Conservation (phyloP, 2,113 vertebrate genomes). For the Megalops atlanticus region DNA sequence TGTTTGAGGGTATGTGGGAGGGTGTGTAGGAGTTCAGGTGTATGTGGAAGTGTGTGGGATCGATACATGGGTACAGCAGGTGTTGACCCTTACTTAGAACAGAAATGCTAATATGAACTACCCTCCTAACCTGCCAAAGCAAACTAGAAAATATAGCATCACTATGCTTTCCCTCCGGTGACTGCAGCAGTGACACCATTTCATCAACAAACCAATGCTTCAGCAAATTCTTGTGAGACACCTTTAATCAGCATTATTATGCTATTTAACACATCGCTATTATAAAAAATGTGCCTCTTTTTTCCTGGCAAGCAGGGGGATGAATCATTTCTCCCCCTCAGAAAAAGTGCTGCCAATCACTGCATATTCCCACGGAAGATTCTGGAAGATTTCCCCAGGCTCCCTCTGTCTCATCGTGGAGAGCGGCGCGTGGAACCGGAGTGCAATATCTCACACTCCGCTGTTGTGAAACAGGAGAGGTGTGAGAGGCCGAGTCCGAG, state of each 20-base stretch:
- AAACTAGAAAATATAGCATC: background rate
- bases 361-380: background rate
- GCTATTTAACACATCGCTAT: background rate
- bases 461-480: constrained; percentile 3
- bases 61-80: no score
- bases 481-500: constrained; percentile 35
- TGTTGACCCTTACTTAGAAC: background rate
- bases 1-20: background rate
- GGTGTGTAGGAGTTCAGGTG: background rate
- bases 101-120: background rate
- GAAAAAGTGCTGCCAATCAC: background rate
- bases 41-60: background rate
- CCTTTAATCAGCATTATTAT: background rate
- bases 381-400: background rate
- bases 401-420: background rate
- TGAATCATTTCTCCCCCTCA: background rate
- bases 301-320: background rate
- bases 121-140: background rate
- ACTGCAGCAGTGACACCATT: background rate
- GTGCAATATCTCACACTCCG: background rate
- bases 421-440: background rate
- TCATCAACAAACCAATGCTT: background rate
- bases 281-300: background rate
- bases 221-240: background rate
- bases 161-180: background rate